Percentiles rank a stretch among this genome's conserved stretches.
These are phyloP conservation scores for Gallinago solitaria DNA, from an alignment of 2,797 vertebrate species.

Conservation along the genomic window DNA sequence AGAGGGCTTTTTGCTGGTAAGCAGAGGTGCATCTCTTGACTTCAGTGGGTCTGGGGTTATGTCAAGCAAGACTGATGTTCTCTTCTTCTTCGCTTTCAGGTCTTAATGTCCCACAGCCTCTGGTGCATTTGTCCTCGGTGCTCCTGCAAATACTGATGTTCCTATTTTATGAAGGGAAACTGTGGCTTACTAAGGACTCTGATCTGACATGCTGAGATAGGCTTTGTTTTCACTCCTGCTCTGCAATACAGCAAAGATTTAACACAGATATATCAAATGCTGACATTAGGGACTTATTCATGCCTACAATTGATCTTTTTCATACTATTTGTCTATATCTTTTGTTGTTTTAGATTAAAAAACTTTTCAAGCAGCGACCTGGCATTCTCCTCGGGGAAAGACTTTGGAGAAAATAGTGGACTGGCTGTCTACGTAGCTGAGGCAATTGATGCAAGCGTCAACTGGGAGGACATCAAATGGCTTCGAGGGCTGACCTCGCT, in stretches of 20 bases:
- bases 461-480: conserved; percentile 89
- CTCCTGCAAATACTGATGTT: neutral
- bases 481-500: conserved; percentile 83
- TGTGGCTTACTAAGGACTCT: neutral
- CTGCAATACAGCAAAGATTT: neutral
- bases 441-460: conserved; percentile 85
- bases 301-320: neutral
- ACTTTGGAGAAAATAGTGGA: conserved; percentile 86
- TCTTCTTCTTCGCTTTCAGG: neutral
- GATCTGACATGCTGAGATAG: neutral
- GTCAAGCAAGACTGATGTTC: neutral
- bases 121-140: neutral
- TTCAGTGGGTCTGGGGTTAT: neutral
- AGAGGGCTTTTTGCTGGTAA: neutral
- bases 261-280: too few relatives aligned
- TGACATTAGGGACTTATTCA: accelerated
- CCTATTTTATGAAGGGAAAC: neutral
- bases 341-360: conserved; percentile 82
- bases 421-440: conserved; percentile 85
- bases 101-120: neutral
- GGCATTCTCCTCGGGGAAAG: conserved; percentile 85
- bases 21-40: neutral
- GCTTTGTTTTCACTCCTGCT: neutral
- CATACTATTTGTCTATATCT: neutral
- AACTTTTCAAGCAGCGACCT: conserved; percentile 88